These are phyloP conservation scores for Artemia sinica DNA, from an alignment of 2,888 invertebrate genomes.

Conservation along the genomic window DNA sequence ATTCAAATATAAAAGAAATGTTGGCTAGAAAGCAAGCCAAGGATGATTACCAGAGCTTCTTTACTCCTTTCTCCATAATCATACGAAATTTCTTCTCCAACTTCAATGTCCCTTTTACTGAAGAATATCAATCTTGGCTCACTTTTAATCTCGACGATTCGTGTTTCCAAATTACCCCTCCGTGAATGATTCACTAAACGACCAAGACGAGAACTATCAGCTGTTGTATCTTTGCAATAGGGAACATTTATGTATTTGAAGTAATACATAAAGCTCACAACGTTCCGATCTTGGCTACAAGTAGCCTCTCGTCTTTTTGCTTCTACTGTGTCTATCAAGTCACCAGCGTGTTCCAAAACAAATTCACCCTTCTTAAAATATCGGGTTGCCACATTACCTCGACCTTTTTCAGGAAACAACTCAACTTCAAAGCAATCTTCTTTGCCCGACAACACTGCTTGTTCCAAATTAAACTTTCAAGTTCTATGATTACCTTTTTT, in stretches of 20 bases:
- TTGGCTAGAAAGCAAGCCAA: slow-evolving; percentile 63
- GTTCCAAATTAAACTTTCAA: too few relatives aligned
- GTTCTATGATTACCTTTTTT: too few relatives aligned
- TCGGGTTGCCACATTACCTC: slow-evolving; percentile 69
- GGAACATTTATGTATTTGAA: slow-evolving; percentile 75
- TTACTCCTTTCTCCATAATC: slow-evolving; percentile 95
- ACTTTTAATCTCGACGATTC: slow-evolving; percentile 51
- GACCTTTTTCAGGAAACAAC: slow-evolving; percentile 66
- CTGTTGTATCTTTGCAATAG: slow-evolving; percentile 93
- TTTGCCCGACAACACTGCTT: too few relatives aligned
- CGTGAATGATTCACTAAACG: slow-evolving; percentile 90
- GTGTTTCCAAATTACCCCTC: slow-evolving; percentile 75
- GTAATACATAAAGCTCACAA: slow-evolving; percentile 99
- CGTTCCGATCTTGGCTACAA: slow-evolving; percentile 65
- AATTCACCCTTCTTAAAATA: slow-evolving; percentile 73
- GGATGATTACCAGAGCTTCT: slow-evolving; percentile 74
- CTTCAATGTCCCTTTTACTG: slow-evolving; percentile 66
- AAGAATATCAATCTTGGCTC: slow-evolving; percentile 69
- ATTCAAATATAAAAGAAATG: too few relatives aligned
- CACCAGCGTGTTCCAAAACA: slow-evolving; percentile 91
- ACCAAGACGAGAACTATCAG: slow-evolving; percentile 71
- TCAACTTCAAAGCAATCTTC: too few relatives aligned
- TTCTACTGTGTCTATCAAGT: slow-evolving; percentile 62
- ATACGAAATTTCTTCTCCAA: slow-evolving; percentile 78
- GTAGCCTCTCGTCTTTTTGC: slow-evolving; percentile 62